Percentiles rank a stretch among this genome's conserved stretches.
Conservation (phyloP, 2,888 invertebrate genomes). For the Rhagium mordax region DNA sequence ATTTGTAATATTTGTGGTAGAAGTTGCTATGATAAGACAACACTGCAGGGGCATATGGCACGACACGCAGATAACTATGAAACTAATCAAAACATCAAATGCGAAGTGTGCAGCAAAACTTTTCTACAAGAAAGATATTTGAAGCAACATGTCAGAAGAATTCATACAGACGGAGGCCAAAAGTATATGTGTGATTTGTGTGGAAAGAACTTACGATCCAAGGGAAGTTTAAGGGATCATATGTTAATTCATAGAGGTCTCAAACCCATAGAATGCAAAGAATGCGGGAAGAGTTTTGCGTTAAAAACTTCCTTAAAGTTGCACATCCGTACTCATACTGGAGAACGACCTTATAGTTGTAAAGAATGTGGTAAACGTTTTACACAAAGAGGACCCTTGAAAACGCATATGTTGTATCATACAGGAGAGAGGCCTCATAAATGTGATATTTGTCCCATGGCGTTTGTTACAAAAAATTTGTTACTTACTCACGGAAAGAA, state of each 20-base stretch:
- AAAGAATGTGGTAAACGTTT: conserved; percentile 56
- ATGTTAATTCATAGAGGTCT: conserved; percentile 64
- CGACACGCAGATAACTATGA: conserved; percentile 56
- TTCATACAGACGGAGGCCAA: conserved; percentile 55
- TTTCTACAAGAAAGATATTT: conserved; percentile 53
- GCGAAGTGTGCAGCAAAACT: conserved; percentile 53
- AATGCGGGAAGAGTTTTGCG: conserved; percentile 64
- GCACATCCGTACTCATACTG: conserved; percentile 65
- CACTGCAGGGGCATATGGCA: conserved; percentile 58
- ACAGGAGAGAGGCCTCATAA: conserved; percentile 55
- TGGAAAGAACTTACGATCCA: conserved; percentile 55
- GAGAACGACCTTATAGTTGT: conserved; percentile 61
- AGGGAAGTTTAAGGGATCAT: conserved; percentile 58
- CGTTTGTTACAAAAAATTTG: conserved; percentile 51
- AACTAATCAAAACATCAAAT: conserved; percentile 52
- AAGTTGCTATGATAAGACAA: conserved; percentile 57
- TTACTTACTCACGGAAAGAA: conserved; percentile 54
- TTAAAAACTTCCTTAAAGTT: conserved; percentile 62
- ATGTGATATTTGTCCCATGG: no score
- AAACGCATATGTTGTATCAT: conserved; percentile 53
- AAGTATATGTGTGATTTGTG: conserved; percentile 55
- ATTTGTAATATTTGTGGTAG: conserved; percentile 60
- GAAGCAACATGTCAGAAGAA: conserved; percentile 53
- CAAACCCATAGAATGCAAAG: conserved; percentile 57
- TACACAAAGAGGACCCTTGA: conserved; percentile 53